Evolutionary conservation across 2,797 vertebrate genomes (phyloP), one percentile per base, ranked within the genome.

Genomic region (Poeciliopsis gracilis): DNA sequence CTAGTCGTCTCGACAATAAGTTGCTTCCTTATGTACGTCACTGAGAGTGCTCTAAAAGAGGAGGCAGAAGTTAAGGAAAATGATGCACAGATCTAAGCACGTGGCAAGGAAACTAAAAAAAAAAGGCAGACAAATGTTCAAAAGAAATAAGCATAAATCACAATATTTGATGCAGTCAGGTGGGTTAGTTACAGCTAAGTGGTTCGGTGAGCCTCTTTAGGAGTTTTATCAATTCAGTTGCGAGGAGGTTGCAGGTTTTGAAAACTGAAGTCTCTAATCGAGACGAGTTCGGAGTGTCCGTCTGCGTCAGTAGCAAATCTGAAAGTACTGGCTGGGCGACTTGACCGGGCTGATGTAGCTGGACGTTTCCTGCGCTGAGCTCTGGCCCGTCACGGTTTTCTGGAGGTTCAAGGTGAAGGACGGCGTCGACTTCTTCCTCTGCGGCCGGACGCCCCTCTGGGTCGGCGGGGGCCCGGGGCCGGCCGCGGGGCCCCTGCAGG

Each of bases 241-340:
- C 38, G 30, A 16, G n/a, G 11, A 47, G 36, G 36, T 38, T 38
- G 12, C n/a, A 66, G 7, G 9, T 11, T 41, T 41, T 41, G 38
- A 25, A 43, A 43, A 69, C 5, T 43, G 11, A 36, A 13, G 13
- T 15, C 12, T 69, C 23, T 69, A n/a, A n/a, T 43, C 4, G 45
- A n/a, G 38, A 69, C 1, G 5, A 69, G 66, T n/a, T 28, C 0
- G 2, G 38, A 23, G 10, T 18, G 38, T 45, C 20, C 5, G 38
- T 47, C 6, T 16, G 13, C 7, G 0, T 85, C 77, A 97, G 84
- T 96, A 97, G 86, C 94, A 96, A 80, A 96, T 97, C 94, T 96
- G 94, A 81, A 98, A 97, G 88, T 96, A 96, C 87, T 97, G 96
- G 89, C 95, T 96, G 85, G 95, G 94, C 25, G 96, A 95, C 86